Conservation (phyloP, 2,797 vertebrate genomes). For the Vespertilio murinus region DNA sequence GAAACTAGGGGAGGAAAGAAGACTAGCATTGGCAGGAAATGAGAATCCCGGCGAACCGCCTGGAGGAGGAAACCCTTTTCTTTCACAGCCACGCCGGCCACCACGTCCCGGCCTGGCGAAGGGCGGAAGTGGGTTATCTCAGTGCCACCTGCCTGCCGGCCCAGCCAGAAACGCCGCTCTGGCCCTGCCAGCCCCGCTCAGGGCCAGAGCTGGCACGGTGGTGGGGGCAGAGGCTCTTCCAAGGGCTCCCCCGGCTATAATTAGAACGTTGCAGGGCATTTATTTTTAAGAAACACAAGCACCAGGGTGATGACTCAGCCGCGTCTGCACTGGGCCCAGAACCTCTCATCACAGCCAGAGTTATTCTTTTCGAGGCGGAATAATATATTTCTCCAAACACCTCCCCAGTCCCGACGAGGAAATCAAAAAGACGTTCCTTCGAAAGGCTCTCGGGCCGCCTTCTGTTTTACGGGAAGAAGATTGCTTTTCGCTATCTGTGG, state of each 20-base stretch:
- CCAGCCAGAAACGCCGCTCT: conserved; percentile 49
- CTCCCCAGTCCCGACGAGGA: background rate
- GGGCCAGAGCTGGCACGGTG: background rate
- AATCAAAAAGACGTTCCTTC: background rate
- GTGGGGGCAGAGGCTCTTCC: conserved; percentile 29
- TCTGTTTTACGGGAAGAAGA: background rate
- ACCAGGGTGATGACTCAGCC: conserved; percentile 50
- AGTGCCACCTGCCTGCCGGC: conserved; percentile 65
- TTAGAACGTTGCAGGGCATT: conserved; percentile 68
- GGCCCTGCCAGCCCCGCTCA: conserved; percentile 48
- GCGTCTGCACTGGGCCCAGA: conserved; percentile 46
- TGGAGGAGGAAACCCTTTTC: background rate
- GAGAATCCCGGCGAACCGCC: background rate
- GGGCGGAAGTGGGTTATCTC: conserved; percentile 63
- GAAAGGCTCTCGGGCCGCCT: background rate
- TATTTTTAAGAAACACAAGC: conserved; percentile 67
- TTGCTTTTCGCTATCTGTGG: no score
- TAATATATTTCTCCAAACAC: background rate
- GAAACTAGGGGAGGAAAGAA: background rate
- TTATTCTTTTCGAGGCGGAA: conserved; percentile 29
- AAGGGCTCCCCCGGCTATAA: conserved; percentile 64
- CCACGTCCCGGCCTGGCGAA: conserved; percentile 20
- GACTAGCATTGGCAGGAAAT: background rate
- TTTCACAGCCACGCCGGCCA: background rate
- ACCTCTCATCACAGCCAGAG: conserved; percentile 2